Evolutionary conservation across 2,797 vertebrate genomes (phyloP), one percentile per base, ranked within the genome.

Genomic region (Sternarchorhynchus goeldii): DNA sequence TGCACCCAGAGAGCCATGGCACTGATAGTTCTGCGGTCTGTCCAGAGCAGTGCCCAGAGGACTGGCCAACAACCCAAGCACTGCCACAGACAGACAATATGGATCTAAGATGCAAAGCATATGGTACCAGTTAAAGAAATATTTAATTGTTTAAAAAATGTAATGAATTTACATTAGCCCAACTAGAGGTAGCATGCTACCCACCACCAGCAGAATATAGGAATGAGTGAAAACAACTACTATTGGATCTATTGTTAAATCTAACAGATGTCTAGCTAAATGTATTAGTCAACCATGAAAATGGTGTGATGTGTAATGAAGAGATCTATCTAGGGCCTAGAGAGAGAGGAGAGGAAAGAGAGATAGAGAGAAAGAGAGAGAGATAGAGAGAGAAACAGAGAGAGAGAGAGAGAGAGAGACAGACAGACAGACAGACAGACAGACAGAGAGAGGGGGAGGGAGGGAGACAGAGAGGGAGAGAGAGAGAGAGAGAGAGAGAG

Each of bases 11-110:
- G 93, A 92, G 79, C 93, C 92, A 57, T 93, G 86, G 39, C 93
- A 89, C 85, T 92, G 90, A 84, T 93, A 95, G 86, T 93, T 91
- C 86, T 95, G 83, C 0, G 95, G 91, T 82, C 95, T 96, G 7
- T 92, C 92, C 77, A 94, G 88, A 95, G 93, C 92, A 96, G 95
- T 92, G 82, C 12, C 57, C 34, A 73, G 66, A 73, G 72, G 55
- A 56, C 60, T 53, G 7, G 78, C 63, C 65, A 80, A 73, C 39
- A 85, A 64, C n/a, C 71, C 34, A 8, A 76, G 5, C 56, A 65
- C 81, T 85, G 81, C 29, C 60, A 21, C 21, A 76, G 21, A 73
- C 34, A 78, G 25, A 79, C 57, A 80, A 63, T 12, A 25, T 55
- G 36, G 31, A 62, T 17, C 59, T 50, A 1, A 31, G 18, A 68